A percentile compares a stretch with the other conserved stretches of the same genome.
phyloP scores from a whole-genome alignment of 2,113 vertebrate genomes.

The Speoplatyrhinus poulsoni region DNA sequence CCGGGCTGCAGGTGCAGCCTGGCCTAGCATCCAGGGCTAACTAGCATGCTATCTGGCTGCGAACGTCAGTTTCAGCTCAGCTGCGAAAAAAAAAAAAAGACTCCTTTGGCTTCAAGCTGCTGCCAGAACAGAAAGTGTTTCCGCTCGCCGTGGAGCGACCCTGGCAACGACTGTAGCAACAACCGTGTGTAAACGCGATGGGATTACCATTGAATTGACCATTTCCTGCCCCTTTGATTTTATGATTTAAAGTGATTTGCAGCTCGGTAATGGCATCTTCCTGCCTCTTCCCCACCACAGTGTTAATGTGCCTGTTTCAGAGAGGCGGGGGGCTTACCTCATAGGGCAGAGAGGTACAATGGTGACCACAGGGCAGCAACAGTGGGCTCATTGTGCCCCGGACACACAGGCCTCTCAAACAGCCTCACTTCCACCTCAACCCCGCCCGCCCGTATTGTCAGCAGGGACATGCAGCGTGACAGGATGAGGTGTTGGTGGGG shows the following conservation, averaged over 20 bases:
- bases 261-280: neutral
- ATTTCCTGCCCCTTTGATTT: constrained; percentile 1
- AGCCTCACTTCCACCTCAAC: neutral
- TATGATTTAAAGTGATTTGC: neutral
- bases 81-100: neutral
- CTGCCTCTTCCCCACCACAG: neutral
- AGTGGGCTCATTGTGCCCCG: constrained; percentile 83
- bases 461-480: constrained; percentile 72
- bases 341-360: constrained; percentile 85
- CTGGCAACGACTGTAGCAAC: neutral
- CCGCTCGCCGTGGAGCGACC: neutral
- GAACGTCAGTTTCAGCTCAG: neutral
- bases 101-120: constrained; percentile 7
- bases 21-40: neutral
- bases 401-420: constrained; percentile 71
- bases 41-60: neutral
- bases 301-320: constrained; percentile 67
- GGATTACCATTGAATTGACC: constrained; percentile 4
- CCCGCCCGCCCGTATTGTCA: constrained; percentile 82
- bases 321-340: constrained; percentile 44
- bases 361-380: constrained; percentile 82
- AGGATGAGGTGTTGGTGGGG: constrained; percentile 72
- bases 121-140: constrained; percentile 1
- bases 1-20: neutral
- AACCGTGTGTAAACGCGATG: neutral